Conservation (phyloP, 1,140 invertebrate genomes). For the Prorops nasuta region DNA sequence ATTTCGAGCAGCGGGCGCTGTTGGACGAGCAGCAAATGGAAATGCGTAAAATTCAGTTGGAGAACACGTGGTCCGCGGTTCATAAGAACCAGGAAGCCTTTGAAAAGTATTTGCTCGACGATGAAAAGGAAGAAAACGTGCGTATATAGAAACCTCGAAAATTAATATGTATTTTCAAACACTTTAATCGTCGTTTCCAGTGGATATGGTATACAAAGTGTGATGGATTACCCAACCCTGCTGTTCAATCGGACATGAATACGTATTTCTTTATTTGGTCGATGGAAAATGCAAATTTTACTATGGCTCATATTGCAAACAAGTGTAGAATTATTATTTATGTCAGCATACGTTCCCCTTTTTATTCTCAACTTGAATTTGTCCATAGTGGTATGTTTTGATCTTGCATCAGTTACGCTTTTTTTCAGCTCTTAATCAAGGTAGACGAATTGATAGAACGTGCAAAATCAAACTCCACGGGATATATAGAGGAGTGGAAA, state of each 20-base stretch:
- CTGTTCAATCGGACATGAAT: conserved; percentile 59
- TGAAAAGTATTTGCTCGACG: conserved; percentile 16
- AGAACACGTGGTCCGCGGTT: conserved; percentile 19
- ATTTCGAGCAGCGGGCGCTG: conserved; percentile 16
- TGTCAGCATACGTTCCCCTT: conserved; percentile 29
- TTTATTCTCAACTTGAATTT: neutral
- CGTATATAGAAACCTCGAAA: no score
- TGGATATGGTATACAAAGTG: conserved; percentile 65
- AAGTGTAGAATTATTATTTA: conserved; percentile 39
- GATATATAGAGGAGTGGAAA: conserved; percentile 50
- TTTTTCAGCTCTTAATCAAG: conserved; percentile 48
- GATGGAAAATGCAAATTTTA: conserved; percentile 49
- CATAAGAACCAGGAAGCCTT: conserved; percentile 22
- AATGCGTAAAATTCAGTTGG: conserved; percentile 28
- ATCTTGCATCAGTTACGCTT: no score
- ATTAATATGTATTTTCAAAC: neutral
- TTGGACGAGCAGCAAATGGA: conserved; percentile 25
- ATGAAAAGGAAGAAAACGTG: conserved; percentile 33
- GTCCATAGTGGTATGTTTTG: no score
- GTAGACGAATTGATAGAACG: conserved; percentile 52
- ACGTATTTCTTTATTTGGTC: conserved; percentile 65
- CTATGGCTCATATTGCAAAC: conserved; percentile 41
- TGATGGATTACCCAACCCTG: conserved; percentile 64
- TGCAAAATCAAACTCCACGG: conserved; percentile 22
- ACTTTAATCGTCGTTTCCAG: no score